Evolutionary conservation across 2,888 invertebrate genomes (phyloP).

Genomic region (Polymixis lichenea): DNA sequence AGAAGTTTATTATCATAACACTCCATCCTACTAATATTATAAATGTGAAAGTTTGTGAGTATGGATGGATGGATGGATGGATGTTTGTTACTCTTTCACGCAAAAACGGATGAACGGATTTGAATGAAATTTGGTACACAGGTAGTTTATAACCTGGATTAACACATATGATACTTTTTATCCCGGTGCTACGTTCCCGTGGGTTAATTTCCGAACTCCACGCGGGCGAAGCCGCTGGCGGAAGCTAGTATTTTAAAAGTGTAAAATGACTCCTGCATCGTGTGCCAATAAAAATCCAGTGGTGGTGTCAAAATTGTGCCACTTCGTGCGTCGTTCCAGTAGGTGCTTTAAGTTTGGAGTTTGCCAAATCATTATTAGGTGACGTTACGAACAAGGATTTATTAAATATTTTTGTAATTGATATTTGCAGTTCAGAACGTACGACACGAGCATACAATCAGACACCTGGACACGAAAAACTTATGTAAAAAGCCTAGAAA

Average conservation of each 20-base stretch:
- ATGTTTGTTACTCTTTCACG: too few species aligned
- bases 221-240: too few species aligned
- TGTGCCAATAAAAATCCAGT: background rate
- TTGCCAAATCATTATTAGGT: background rate
- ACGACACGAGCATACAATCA: background rate
- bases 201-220: too few species aligned
- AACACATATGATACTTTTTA: too few species aligned
- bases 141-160: too few species aligned
- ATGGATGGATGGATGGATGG: too few species aligned
- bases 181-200: too few species aligned
- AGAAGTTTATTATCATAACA: background rate
- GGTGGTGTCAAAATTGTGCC: background rate
- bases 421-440: background rate
- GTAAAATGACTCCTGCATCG: background rate
- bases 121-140: too few species aligned
- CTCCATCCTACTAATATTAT: too few species aligned
- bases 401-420: background rate
- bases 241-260: too few species aligned
- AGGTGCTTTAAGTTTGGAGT: background rate
- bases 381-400: background rate
- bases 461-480: background rate
- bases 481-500: conserved; percentile 17
- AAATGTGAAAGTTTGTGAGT: too few species aligned
- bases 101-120: too few species aligned
- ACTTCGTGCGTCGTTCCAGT: background rate